Evolutionary conservation across 2,113 vertebrate genomes (phyloP).

Genomic region (Sinocyclocheilus anophthalmus): DNA sequence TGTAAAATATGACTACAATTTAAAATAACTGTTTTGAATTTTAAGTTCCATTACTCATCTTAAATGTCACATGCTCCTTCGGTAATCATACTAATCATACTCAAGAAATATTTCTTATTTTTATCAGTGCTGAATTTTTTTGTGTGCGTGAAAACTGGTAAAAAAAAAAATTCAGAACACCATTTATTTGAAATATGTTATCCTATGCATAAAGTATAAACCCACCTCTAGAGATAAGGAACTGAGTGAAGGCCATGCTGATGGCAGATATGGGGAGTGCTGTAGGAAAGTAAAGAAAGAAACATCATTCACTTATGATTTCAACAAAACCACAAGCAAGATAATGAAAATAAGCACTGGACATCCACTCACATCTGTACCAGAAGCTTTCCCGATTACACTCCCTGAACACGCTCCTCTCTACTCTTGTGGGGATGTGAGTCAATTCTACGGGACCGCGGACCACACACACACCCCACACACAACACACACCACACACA

Average conservation of each 20-base stretch:
- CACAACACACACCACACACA: no score
- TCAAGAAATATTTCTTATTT: background rate
- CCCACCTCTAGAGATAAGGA: conserved; percentile 86
- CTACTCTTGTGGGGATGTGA: conserved; percentile 86
- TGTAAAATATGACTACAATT: background rate
- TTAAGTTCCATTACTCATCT: background rate
- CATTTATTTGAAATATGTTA: background rate
- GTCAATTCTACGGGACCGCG: conserved; percentile 63
- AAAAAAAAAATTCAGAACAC: no score
- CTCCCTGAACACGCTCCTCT: conserved; percentile 82
- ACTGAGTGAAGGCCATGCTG: conserved; percentile 83
- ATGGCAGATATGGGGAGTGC: conserved; percentile 84
- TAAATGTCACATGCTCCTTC: no score
- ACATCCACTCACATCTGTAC: conserved; percentile 84
- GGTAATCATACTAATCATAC: background rate
- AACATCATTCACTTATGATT: background rate
- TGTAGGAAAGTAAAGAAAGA: conserved; percentile 60
- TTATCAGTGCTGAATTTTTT: background rate
- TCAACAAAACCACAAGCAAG: background rate
- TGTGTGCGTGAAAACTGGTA: background rate
- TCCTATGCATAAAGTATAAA: background rate
- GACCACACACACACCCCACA: conserved; percentile 62
- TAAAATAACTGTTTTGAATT: background rate
- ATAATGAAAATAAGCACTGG: background rate
- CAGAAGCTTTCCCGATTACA: conserved; percentile 88